A percentile compares a stretch with the other conserved stretches of the same genome.
Evolutionary conservation across 2,888 invertebrate genomes (phyloP).

Genomic region (Nysson spinosus): DNA sequence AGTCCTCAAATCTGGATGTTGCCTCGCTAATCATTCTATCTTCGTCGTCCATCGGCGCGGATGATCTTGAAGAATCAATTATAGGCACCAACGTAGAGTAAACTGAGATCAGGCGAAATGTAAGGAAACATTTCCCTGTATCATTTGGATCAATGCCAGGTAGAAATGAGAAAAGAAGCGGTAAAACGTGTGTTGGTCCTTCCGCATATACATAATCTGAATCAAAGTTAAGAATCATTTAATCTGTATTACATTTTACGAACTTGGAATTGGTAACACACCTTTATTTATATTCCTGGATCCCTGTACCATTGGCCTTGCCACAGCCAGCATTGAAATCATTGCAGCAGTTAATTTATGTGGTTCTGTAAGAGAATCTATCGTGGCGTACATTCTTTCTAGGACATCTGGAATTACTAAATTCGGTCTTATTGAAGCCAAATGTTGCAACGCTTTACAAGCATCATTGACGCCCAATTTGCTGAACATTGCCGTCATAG

Average conservation of each 20-base stretch:
- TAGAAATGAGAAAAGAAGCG: slow-evolving; percentile 87
- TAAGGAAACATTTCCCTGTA: slow-evolving; percentile 85
- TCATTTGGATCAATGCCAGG: slow-evolving; percentile 96
- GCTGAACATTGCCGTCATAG: slow-evolving; percentile 89
- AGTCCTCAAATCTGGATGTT: slow-evolving; percentile 93
- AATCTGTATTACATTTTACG: not conserved
- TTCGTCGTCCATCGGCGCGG: slow-evolving; percentile 85
- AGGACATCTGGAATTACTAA: slow-evolving; percentile 90
- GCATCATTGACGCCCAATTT: slow-evolving; percentile 83
- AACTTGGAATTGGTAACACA: slow-evolving; percentile 16
- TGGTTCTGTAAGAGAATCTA: slow-evolving; percentile 93
- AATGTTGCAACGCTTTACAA: slow-evolving; percentile 84
- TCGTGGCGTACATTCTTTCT: slow-evolving; percentile 87
- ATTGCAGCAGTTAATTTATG: slow-evolving; percentile 88
- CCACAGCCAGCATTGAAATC: slow-evolving; percentile 84
- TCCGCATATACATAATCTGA: slow-evolving; percentile 81
- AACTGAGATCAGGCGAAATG: slow-evolving; percentile 88
- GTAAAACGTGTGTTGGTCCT: slow-evolving; percentile 89
- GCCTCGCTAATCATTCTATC: slow-evolving; percentile 87
- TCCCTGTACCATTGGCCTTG: slow-evolving; percentile 81
- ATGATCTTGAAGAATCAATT: slow-evolving; percentile 90
- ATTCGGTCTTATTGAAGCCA: slow-evolving; percentile 89
- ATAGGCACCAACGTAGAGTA: slow-evolving; percentile 89
- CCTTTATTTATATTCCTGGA: slow-evolving; percentile 71
- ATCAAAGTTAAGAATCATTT: slow-evolving; percentile 54